phyloP scores from a whole-genome alignment of 2,113 vertebrate genomes.

The Cervus canadensis region DNA sequence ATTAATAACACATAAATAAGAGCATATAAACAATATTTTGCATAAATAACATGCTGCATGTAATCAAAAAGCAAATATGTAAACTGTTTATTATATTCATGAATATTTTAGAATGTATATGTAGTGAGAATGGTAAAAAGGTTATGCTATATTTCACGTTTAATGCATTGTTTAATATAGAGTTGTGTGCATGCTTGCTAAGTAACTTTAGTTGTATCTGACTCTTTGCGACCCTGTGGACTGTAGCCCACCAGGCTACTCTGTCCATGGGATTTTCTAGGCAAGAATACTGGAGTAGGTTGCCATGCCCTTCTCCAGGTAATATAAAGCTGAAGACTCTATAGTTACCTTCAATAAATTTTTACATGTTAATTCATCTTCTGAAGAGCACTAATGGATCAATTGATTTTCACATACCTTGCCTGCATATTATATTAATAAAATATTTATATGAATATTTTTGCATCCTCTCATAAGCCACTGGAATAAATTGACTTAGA shows the following conservation, averaged over 20 bases:
- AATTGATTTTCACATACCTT: neutral
- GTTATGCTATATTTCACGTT: neutral
- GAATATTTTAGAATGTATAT: neutral
- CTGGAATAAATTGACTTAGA: neutral
- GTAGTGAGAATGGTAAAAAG: neutral
- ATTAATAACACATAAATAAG: neutral
- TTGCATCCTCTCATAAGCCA: neutral
- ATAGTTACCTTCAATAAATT: neutral
- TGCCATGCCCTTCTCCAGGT: neutral
- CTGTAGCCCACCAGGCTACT: neutral
- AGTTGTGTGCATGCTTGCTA: neutral
- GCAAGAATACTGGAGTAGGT: neutral
- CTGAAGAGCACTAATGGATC: neutral
- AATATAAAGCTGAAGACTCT: neutral
- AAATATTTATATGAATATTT: neutral
- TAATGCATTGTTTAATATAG: neutral
- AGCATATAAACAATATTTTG: neutral
- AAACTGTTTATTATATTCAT: neutral
- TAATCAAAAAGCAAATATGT: neutral
- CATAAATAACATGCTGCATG: neutral
- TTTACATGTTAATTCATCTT: neutral
- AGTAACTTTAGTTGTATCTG: neutral
- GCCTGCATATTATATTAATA: neutral
- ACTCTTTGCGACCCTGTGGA: neutral
- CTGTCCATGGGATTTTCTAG: neutral